Evolutionary conservation across 2,888 invertebrate species (phyloP).

Genomic region (Ormyrus nitidulus): DNA sequence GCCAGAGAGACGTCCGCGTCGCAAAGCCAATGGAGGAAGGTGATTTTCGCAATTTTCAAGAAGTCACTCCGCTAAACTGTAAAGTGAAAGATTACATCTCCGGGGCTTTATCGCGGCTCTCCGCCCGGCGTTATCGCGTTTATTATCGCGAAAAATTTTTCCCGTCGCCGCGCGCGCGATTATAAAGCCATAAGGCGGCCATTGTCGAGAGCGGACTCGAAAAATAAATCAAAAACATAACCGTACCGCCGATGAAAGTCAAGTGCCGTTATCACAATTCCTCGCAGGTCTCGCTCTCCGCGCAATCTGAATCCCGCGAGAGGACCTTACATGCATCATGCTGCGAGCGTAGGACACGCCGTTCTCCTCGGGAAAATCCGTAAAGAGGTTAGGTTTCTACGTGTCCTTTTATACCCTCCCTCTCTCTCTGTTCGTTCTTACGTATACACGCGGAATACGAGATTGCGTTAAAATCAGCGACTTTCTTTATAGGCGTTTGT

Average conservation of each 20-base stretch:
- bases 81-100: conserved; percentile 35
- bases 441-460: conserved; percentile 59
- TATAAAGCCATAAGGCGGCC: no score
- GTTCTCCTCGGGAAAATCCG: conserved; percentile 54
- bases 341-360: conserved; percentile 51
- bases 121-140: neutral
- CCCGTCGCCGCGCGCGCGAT: no score
- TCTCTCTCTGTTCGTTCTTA: conserved; percentile 53
- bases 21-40: conserved; percentile 15
- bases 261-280: conserved; percentile 46
- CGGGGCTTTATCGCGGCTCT: conserved; percentile 46
- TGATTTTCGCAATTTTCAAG: conserved; percentile 52
- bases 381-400: conserved; percentile 58
- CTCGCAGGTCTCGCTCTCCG: conserved; percentile 40
- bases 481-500: conserved; percentile 2
- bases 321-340: conserved; percentile 58
- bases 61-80: conserved; percentile 33
- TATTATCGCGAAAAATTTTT: conserved; percentile 7
- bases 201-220: neutral
- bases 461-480: conserved; percentile 57
- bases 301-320: conserved; percentile 57
- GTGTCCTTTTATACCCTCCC: conserved; percentile 57
- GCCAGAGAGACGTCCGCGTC: neutral
- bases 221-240: conserved; percentile 35
- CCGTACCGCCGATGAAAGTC: conserved; percentile 26